Evolutionary conservation across 2,888 invertebrate genomes (phyloP).

Genomic region (Lasiommata megera): DNA sequence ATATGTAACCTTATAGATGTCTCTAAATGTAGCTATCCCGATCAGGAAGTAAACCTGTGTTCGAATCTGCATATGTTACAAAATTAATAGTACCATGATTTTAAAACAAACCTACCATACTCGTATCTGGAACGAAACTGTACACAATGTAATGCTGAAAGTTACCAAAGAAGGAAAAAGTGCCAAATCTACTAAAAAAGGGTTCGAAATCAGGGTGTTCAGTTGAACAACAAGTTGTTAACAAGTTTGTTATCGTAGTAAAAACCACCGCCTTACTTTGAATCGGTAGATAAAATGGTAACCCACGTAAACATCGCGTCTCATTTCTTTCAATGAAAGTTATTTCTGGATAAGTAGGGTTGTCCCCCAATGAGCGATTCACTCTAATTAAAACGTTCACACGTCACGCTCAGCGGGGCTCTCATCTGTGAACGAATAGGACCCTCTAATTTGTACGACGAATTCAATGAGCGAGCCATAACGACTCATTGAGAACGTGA

Average conservation of each 20-base stretch:
- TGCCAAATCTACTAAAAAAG: too few relatives aligned
- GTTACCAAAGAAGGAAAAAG: too few relatives aligned
- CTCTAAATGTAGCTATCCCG: too few relatives aligned
- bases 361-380: conserved; percentile 52
- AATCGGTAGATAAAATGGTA: conserved; percentile 12
- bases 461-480: conserved; percentile 32
- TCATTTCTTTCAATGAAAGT: conserved; percentile 20
- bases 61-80: too few relatives aligned
- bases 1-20: too few relatives aligned
- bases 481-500: conserved; percentile 15
- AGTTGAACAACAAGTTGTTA: too few relatives aligned
- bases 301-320: conserved; percentile 14
- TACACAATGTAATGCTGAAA: too few relatives aligned
- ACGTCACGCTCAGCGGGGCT: conserved; percentile 68
- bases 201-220: too few relatives aligned
- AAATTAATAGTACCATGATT: too few relatives aligned
- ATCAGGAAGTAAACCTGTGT: too few relatives aligned
- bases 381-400: conserved; percentile 77
- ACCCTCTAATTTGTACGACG: conserved; percentile 34
- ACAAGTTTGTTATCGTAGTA: neutral
- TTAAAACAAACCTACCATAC: too few relatives aligned
- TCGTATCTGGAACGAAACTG: too few relatives aligned
- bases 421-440: conserved; percentile 41
- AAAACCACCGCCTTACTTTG: neutral
- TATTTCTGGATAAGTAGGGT: conserved; percentile 50